A percentile compares a stretch with the other conserved stretches of the same genome.
These are phyloP conservation scores for Aphelenchoides fujianensis DNA, from an alignment of 1,140 invertebrate genomes.

Conservation along the genomic window DNA sequence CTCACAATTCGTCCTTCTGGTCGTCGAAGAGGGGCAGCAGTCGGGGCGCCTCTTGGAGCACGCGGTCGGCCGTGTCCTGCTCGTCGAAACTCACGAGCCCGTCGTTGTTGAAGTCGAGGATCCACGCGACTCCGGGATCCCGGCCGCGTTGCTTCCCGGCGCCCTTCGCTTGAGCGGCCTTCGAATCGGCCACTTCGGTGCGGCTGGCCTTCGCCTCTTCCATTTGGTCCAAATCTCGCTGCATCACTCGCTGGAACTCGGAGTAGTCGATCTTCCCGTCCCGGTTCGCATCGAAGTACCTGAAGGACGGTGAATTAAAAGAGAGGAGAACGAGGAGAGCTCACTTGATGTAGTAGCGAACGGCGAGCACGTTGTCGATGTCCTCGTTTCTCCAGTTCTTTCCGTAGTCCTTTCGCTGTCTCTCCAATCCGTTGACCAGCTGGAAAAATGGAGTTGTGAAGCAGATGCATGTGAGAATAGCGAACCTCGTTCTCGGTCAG, in stretches of 20 bases:
- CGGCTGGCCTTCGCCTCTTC: constrained; percentile 12
- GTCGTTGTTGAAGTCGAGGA: constrained; percentile 62
- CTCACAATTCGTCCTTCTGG: constrained; percentile 45
- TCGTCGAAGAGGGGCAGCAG: constrained; percentile 36
- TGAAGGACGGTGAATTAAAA: constrained; percentile 26
- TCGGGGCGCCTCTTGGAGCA: constrained; percentile 34
- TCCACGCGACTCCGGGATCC: constrained; percentile 60
- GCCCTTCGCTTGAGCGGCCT: constrained; percentile 5
- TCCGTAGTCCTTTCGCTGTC: constrained; percentile 57
- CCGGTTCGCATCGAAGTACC: constrained; percentile 57
- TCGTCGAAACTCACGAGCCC: constrained; percentile 52
- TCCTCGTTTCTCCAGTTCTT: constrained; percentile 60
- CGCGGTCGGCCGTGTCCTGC: constrained; percentile 35
- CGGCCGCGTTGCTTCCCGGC: constrained; percentile 32
- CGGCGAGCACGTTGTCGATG: constrained; percentile 59
- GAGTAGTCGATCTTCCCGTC: constrained; percentile 41
- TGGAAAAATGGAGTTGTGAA: constrained; percentile 35
- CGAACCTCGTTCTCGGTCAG: constrained; percentile 49
- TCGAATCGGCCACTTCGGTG: neutral
- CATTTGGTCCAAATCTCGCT: constrained; percentile 51
- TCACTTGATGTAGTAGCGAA: constrained; percentile 57
- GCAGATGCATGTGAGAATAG: neutral
- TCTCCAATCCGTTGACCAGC: constrained; percentile 43
- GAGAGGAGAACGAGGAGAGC: neutral
- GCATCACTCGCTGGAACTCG: constrained; percentile 51